Evolutionary conservation across 1,140 invertebrate species (phyloP), one percentile per base, ranked within the genome.

Genomic region (Lasaia peninsularis): DNA sequence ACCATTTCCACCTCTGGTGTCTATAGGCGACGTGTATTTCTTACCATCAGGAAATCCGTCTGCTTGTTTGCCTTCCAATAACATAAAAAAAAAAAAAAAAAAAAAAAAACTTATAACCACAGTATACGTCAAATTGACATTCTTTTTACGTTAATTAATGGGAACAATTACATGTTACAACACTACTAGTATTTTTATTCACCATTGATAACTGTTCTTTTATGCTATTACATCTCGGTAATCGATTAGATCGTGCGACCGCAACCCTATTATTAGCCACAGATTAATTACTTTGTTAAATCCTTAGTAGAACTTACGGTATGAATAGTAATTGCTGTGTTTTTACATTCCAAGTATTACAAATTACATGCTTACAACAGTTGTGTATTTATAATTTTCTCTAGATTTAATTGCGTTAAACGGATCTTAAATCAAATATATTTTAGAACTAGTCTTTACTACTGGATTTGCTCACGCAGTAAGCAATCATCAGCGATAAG

Each of bases 201-300:
- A 18, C 7, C 37, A 40, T 40, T 58, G 56, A 56, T 16, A 56
- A 44, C 53, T 31, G 50, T 62, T 40, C 14, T 40, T 40, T 40
- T 40, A 14, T 40, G 14, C 37, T 40, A 40, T 40, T 40, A 40
- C 37, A 40, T 54, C 44, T 54, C 14, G 55, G 37, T 65, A 67
- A 67, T 69, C 63, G 69, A 71, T 72, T 69, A 62, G 60, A 63
- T 67, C 61, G 62, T 73, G 54, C 52, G 67, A 65, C 59, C 58
- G 37, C 64, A 56, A 69, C 62, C 44, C 55, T 49, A 57, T 59
- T 55, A 78, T 75, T 74, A 72, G 65, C 61, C 66, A 53, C 57
- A 71, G 67, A 78, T 75, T 82, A 81, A 82, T 81, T 80, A 74
- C 66, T 72, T 75, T 71, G 69, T 71, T 79, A 74, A 79, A 81